These are phyloP conservation scores for Melinaea marsaeus DNA, from an alignment of 2,888 invertebrate species.

Conservation along the genomic window DNA sequence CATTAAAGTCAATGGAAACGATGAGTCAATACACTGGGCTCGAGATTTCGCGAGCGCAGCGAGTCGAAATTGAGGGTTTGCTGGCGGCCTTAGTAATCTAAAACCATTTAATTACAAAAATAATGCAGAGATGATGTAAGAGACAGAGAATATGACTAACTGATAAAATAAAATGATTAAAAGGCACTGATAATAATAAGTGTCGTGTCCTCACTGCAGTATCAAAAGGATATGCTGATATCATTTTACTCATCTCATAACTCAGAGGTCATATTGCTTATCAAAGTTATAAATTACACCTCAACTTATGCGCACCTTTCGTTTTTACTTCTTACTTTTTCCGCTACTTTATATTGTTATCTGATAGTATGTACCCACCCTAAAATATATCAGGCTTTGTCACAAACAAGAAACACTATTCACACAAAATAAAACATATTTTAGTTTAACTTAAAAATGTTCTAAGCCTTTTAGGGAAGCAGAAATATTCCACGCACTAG, in stretches of 20 bases:
- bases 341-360: background rate
- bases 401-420: too few species aligned
- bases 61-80: too few species aligned
- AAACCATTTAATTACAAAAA: background rate
- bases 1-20: too few species aligned
- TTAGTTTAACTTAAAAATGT: constrained; percentile 4
- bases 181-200: background rate
- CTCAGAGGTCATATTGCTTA: constrained; percentile 13
- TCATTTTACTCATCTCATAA: background rate
- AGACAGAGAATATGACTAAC: background rate
- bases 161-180: background rate
- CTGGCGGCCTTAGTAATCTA: too few species aligned
- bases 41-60: too few species aligned
- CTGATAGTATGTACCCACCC: background rate
- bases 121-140: background rate
- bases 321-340: background rate
- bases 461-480: background rate
- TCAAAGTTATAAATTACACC: constrained; percentile 15
- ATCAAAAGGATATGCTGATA: constrained; percentile 1
- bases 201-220: background rate
- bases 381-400: too few species aligned
- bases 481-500: too few species aligned
- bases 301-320: constrained; percentile 9
- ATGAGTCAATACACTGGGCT: too few species aligned
- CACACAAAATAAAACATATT: too few species aligned